Percentiles rank a stretch among this genome's conserved stretches.
phyloP scores from a whole-genome alignment of 2,113 vertebrate species.

The Archilochus colubris region DNA sequence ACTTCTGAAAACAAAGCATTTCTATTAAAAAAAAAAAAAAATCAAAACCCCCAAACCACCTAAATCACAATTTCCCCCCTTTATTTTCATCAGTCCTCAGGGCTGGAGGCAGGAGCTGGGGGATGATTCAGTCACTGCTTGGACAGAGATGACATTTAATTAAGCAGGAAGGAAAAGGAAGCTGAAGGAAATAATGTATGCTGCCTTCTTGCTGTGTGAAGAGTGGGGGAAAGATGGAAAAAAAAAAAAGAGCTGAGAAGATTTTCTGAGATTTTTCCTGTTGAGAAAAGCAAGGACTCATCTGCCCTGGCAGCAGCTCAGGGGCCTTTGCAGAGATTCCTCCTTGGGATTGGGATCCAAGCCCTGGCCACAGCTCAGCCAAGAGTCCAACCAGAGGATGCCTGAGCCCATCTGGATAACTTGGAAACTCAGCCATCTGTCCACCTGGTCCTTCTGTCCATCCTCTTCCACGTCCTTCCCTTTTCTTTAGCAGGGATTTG shows the following conservation, averaged over 20 bases:
- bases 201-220: not conserved
- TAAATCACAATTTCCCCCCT: not conserved
- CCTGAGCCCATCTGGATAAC: not conserved
- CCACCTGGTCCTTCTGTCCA: not conserved
- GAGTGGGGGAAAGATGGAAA: not conserved
- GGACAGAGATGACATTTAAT: constrained; percentile 60
- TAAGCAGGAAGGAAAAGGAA: constrained; percentile 31
- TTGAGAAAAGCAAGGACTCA: not conserved
- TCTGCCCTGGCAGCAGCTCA: not conserved
- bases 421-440: not conserved
- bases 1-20: not conserved
- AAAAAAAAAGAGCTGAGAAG: not conserved
- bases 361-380: not conserved
- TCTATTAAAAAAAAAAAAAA: not conserved
- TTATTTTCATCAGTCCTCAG: not conserved
- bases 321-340: not conserved
- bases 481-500: rapidly evolving
- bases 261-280: not conserved
- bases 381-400: rapidly evolving
- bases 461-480: not conserved
- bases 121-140: constrained; percentile 25
- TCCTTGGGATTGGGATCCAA: not conserved
- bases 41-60: not conserved
- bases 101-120: constrained; percentile 15
- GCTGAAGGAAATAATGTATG: not conserved